Conservation (phyloP, 1,140 invertebrate genomes). For the Drosophila bocqueti region DNA sequence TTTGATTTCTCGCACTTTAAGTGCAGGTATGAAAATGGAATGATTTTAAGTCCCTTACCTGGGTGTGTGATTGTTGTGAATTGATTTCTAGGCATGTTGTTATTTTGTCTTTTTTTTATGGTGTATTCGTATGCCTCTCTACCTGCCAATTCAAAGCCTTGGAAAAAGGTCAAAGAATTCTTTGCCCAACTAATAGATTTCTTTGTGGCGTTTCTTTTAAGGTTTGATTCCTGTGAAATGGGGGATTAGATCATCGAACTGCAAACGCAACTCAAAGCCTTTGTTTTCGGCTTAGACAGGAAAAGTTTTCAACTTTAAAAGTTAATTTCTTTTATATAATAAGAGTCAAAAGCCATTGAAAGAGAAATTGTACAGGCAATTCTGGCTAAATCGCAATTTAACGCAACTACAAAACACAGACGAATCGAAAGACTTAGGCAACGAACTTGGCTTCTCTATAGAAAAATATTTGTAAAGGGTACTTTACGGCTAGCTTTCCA, state of each 20-base stretch:
- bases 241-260: conserved; percentile 31
- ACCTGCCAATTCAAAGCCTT: conserved; percentile 43
- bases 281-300: neutral
- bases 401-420: neutral
- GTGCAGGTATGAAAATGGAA: conserved; percentile 38
- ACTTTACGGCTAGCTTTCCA: conserved; percentile 7
- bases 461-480: neutral
- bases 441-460: conserved; percentile 26
- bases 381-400: conserved; percentile 8
- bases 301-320: neutral
- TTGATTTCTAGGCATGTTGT: conserved; percentile 43
- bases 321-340: conserved; percentile 11
- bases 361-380: conserved; percentile 2
- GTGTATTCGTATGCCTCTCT: conserved; percentile 5
- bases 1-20: conserved; percentile 66
- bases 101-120: conserved; percentile 41
- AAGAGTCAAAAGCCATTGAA: conserved; percentile 1
- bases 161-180: conserved; percentile 25
- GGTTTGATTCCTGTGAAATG: conserved; percentile 34
- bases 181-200: conserved; percentile 43
- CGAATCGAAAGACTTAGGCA: conserved; percentile 41
- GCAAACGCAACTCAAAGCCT: conserved; percentile 11
- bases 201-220: conserved; percentile 31
- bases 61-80: conserved; percentile 55
- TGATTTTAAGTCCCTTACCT: conserved; percentile 29